These are phyloP conservation scores for Paramuricea clavata DNA, from an alignment of 92 coral and sea anemone species.

Conservation along the genomic window DNA sequence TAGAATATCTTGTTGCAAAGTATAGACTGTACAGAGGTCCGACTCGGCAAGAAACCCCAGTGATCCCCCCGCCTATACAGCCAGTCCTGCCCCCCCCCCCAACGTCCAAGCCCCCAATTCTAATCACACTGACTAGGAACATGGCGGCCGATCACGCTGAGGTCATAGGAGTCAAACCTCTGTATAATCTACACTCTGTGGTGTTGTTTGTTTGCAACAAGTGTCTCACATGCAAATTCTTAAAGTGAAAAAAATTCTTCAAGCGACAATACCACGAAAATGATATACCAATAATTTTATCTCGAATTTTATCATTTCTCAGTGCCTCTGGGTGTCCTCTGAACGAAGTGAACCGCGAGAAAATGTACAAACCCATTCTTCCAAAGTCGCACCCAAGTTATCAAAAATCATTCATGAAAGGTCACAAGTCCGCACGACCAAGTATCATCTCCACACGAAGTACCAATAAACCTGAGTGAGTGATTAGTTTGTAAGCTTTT, in stretches of 20 bases:
- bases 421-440: constrained; percentile 52
- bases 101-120: too few species aligned
- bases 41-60: too few species aligned
- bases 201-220: too few species aligned
- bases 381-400: constrained; percentile 31
- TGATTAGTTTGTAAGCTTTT: not conserved
- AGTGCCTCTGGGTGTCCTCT: constrained; percentile 95
- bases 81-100: too few species aligned
- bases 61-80: too few species aligned
- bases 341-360: constrained; percentile 77
- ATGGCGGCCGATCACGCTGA: too few species aligned
- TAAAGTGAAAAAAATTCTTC: not conserved
- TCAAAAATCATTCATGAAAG: constrained; percentile 46
- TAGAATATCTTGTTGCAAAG: not conserved
- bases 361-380: constrained; percentile 44
- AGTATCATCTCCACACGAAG: constrained; percentile 83
- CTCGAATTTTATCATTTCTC: not conserved
- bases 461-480: constrained; percentile 62
- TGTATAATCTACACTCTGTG: too few species aligned
- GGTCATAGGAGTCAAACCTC: too few species aligned
- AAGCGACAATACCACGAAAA: not conserved
- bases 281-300: not conserved
- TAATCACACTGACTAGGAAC: too few species aligned
- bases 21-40: too few species aligned
- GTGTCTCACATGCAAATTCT: too few species aligned